Base-by-base conservation (phyloP, 2,797 vertebrate species). In the Etheostoma nigrum region DNA sequence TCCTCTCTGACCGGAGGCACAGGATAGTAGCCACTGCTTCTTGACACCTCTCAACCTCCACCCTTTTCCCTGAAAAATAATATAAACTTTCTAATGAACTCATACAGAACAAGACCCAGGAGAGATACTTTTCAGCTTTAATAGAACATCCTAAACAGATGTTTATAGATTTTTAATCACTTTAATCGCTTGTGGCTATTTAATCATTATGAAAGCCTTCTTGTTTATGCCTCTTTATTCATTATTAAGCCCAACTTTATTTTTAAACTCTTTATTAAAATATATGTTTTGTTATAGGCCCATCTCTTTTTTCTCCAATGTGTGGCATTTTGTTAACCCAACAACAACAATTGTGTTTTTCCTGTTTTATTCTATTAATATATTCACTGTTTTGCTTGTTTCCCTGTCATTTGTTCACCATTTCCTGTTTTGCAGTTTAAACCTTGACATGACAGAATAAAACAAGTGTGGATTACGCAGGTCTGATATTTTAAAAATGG, bases 41-140 rank as follows among this genome's bases (percentile, higher is more conserved):
- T 21, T 76, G 63, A 88, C 80, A 89, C 76, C 61, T 86, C 40
- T 58, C 27, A 42, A 77, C 71, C 71, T 52, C 8, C 23, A 55
- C n/a, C 18, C 18, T 3, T 74, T 85, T 23, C 68, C 0, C 1
- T 47, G 12, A 60, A 19, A n/a, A 23, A 60, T 10, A 0, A 65
- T 55, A 78, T 55, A 8, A 82, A 73, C 74, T 79, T 19, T 19
- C n/a, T 53, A 16, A 79, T 83, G 42, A 72, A 78, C 66, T 70
- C 10, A 9, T 6, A 23, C 12, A 52, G 25, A 40, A 30, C 4
- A 58, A 55, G 48, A 14, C 42, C 44, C n/a, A 14, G n/a, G 44
- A 52, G 57, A 54, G 12, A 16, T 10, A 63, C 6, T 27, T 30
- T 27, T 27, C 27, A 40, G 4, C 36, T 63, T 49, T 70, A n/a